phyloP scores from a whole-genome alignment of 2,113 vertebrate genomes.

The Elephas maximus region DNA sequence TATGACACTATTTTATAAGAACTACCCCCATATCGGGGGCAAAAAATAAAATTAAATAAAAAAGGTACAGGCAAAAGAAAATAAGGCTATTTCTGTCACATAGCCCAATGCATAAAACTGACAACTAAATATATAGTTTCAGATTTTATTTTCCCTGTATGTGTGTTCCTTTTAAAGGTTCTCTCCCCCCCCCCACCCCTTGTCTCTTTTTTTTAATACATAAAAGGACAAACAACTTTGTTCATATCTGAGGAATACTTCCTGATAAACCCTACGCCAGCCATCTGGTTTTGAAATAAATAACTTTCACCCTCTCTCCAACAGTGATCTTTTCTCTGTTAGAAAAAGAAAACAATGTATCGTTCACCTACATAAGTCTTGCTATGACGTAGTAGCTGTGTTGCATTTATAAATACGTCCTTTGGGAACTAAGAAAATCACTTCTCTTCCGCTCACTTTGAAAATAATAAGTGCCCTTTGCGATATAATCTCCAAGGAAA shows the following conservation, averaged over 20 bases:
- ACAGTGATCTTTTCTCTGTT: slow-evolving; percentile 69
- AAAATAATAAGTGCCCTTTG: slow-evolving; percentile 55
- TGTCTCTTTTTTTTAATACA: not conserved
- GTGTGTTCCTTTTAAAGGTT: not conserved
- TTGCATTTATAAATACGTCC: slow-evolving; percentile 58
- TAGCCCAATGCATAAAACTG: not conserved
- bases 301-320: not conserved
- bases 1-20: slow-evolving; percentile 28
- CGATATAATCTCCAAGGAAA: slow-evolving; percentile 58
- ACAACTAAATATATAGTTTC: not conserved
- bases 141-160: slow-evolving; percentile 1
- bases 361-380: slow-evolving; percentile 2
- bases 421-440: slow-evolving; percentile 49
- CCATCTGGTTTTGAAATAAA: slow-evolving; percentile 51
- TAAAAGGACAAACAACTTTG: not conserved
- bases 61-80: not conserved
- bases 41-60: not conserved
- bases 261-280: not conserved
- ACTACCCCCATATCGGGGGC: not conserved
- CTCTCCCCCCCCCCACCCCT: not conserved
- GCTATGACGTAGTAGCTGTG: not conserved
- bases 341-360: slow-evolving; percentile 60
- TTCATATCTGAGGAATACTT: slow-evolving; percentile 1
- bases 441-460: slow-evolving; percentile 53
- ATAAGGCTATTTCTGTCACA: not conserved